These are phyloP conservation scores for Choloepus didactylus DNA, from an alignment of 2,797 vertebrate species.

Conservation along the genomic window DNA sequence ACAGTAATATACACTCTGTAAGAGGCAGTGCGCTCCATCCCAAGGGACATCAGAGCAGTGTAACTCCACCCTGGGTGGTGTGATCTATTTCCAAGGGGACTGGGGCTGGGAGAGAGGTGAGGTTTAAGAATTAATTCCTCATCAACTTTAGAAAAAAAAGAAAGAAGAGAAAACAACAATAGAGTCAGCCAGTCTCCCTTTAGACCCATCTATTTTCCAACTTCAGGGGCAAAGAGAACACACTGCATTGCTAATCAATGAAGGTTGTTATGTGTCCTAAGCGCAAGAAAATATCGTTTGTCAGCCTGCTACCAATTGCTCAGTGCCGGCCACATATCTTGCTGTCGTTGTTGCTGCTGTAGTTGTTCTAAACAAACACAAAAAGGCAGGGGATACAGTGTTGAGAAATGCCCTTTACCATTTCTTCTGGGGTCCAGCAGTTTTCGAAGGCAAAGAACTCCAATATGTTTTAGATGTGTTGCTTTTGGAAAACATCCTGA, in stretches of 20 bases:
- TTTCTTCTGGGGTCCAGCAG: not conserved
- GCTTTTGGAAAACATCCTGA: not conserved
- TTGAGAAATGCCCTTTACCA: not conserved
- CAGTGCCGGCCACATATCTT: not conserved
- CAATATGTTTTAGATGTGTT: not conserved
- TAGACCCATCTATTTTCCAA: not conserved
- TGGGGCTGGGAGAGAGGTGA: not conserved
- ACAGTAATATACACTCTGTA: not conserved
- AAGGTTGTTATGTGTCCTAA: constrained; percentile 55
- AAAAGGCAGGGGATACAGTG: not conserved
- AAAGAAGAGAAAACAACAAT: not conserved
- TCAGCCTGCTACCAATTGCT: not conserved
- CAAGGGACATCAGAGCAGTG: rapidly evolving
- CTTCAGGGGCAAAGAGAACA: not conserved
- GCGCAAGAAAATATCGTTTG: not conserved
- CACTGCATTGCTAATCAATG: constrained; percentile 27
- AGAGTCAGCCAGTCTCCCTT: not conserved
- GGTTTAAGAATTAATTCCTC: not conserved
- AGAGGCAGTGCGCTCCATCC: constrained; percentile 8
- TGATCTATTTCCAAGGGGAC: not conserved
- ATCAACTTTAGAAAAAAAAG: not conserved
- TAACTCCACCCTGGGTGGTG: not conserved
- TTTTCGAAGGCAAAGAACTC: not conserved
- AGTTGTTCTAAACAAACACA: not conserved
- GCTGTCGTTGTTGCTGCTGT: not conserved